Base-by-base conservation (phyloP, 2,113 vertebrate species). In the Meleagris gallopavo region DNA sequence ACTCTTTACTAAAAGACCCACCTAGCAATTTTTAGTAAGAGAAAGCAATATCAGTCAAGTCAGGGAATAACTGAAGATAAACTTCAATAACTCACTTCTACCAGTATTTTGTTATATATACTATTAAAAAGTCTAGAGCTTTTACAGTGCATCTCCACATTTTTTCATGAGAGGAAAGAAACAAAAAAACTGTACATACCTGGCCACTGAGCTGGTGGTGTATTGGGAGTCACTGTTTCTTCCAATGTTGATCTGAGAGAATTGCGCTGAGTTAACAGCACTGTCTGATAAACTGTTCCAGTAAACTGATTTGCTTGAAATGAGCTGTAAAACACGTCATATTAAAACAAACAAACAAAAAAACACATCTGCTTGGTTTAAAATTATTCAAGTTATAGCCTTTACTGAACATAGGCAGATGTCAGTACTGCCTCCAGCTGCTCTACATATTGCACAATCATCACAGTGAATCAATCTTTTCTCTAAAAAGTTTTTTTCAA, bases 161-260 rank as follows among this genome's bases (percentile, higher is more conserved):
- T 74, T 50, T 86, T 54, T 55, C 38, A 58, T 67, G 38, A 61
- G 12, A 65, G 34, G 10, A 81, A 71, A 71, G 27, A 78, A 75
- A 73, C 16, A 80, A 91, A 88, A 74, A 34, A 89, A 90, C 60
- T 89, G 29, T 61, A 73, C 58, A 89, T 98, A 99, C 99, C 99
- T 98, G 99, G 99, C 99, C 99, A 99, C 85, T 99, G 98, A 84
- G 98, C 97, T 93, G 99, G 99, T 66, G 98, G 97, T n/a, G 98
- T 99, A 97, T 98, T 99, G 36, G 99, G 99, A 93, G 98, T 98
- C 89, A 98, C 80, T 20, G 98, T 97, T 97, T 99, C 99, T 93
- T 99, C 99, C 95, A 98, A 98, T 95, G 97, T n/a, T 69, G 98
- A 95, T 97, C 97, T 98, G 77, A 97, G 74, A 18, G 98, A 98